Base-by-base conservation (phyloP, 2,888 invertebrate species). In the Meganola albula region DNA sequence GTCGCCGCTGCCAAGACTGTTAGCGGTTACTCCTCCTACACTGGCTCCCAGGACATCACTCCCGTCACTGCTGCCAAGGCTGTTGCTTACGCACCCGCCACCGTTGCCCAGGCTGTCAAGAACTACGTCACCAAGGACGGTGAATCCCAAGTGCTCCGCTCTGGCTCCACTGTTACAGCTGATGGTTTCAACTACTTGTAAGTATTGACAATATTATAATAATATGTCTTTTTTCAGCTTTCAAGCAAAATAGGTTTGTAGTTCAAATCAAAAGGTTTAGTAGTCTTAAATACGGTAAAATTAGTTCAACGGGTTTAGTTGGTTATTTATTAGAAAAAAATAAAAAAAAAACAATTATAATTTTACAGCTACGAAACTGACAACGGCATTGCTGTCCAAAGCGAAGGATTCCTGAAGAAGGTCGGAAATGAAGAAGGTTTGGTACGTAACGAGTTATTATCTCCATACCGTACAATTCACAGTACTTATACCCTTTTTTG, bases 21-120 rank as follows among this genome's bases (percentile, higher is more conserved):
- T n/a, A n/a, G n/a, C n/a, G n/a, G n/a, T n/a, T n/a, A n/a, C n/a
- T n/a, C n/a, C n/a, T n/a, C n/a, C n/a, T n/a, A n/a, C n/a, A n/a
- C n/a, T n/a, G n/a, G n/a, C n/a, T n/a, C n/a, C 16, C 6, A 16
- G 4, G 16, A 16, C 2, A 28, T 2, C 1, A 3, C 31, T 7
- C 27, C 31, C 10, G 22, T n/a, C 21, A n/a, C n/a, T 6, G 31
- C 12, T 12, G 45, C 20, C 20, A 3, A 20, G 20, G 20, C 20
- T 20, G 8, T 7, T 7, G 20, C 8, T n/a, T n/a, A 7, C 20
- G 20, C 8, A n/a, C 8, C 8, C 8, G 8, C 3, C 3, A 2
- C 20, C 20, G 20, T 7, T 3, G 20, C 20, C 20, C 7, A 20
- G 20, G 20, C 20, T 20, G 20, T n/a, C n/a, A 20, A 3, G 20